A percentile compares a stretch with the other conserved stretches of the same genome.
phyloP scores from a whole-genome alignment of 2,888 invertebrate genomes.

The Junonia oenone region DNA sequence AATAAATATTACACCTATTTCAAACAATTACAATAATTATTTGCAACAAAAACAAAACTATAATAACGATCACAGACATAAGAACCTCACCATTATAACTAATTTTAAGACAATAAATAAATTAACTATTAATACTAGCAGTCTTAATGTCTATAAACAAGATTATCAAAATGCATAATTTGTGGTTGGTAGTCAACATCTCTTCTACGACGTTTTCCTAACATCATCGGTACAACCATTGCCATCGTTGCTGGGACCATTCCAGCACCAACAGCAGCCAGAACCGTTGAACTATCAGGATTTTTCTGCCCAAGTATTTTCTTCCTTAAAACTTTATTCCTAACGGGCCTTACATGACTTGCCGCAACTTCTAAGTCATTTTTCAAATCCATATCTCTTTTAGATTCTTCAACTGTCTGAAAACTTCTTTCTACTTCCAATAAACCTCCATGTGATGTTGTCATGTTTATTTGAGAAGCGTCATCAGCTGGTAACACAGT shows the following conservation, averaged over 20 bases:
- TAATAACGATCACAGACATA: conserved; percentile 32
- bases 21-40: background rate
- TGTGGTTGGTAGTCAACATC: conserved; percentile 33
- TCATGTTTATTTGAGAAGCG: conserved; percentile 81
- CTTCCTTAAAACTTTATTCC: conserved; percentile 50
- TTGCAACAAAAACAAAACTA: conserved; percentile 23
- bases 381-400: conserved; percentile 59
- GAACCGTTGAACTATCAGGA: conserved; percentile 80
- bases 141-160: conserved; percentile 8
- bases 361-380: conserved; percentile 52
- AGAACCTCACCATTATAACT: conserved; percentile 5
- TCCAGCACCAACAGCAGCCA: conserved; percentile 87
- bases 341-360: conserved; percentile 49
- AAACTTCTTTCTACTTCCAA: conserved; percentile 87
- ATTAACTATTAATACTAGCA: background rate
- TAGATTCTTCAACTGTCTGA: conserved; percentile 83
- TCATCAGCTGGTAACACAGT: conserved; percentile 85
- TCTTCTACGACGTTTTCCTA: conserved; percentile 75
- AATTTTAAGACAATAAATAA: conserved; percentile 18
- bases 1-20: background rate
- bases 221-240: conserved; percentile 87
- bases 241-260: conserved; percentile 90
- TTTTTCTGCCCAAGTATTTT: conserved; percentile 51
- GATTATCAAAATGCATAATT: conserved; percentile 16
- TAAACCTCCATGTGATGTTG: conserved; percentile 85